Evolutionary conservation across 2,888 invertebrate genomes (phyloP), one percentile per base, ranked within the genome.

Genomic region (Eupithecia pulchellata): DNA sequence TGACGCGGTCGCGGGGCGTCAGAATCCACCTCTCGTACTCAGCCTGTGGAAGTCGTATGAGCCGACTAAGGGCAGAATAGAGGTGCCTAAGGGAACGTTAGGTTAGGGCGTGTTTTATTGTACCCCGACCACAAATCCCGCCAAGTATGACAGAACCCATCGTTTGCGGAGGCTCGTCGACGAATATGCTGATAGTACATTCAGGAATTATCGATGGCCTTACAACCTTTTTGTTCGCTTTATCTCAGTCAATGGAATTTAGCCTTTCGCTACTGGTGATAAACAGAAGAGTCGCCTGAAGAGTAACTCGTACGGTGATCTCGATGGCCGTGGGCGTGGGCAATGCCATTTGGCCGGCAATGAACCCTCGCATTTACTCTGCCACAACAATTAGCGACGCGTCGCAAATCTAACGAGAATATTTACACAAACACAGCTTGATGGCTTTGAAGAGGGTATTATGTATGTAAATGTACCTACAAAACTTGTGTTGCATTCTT

Each of bases 321-420:
- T 73, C 74, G 79, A 77, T 79, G 84, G 76, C 85, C 84, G 86
- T 86, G 85, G 86, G 84, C 81, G 81, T 84, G 82, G 83, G 88
- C 89, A 86, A 87, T 85, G 87, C 81, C 86, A 84, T 80, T 84
- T 88, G 90, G 75, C 91, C 91, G 92, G 86, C 92, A 93, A 89
- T 93, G 92, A 93, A 92, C 93, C 88, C 89, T 90, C 86, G 86
- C 91, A 91, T 91, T 90, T 89, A 87, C 87, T 89, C 90, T 90
- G 90, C 87, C 86, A 88, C 90, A 93, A 91, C 91, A 91, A 93
- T 93, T 93, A 92, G 89, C 89, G 81, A 80, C 82, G 84, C 85
- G 85, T 74, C 86, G 89, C 86, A 84, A 90, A 89, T 85, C 84
- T 83, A 87, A 87, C 82, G 79, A 84, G 78, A 82, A 79, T 85